Conservation (phyloP, 1,140 invertebrate species). For the Caenorhabditis brenneri region DNA sequence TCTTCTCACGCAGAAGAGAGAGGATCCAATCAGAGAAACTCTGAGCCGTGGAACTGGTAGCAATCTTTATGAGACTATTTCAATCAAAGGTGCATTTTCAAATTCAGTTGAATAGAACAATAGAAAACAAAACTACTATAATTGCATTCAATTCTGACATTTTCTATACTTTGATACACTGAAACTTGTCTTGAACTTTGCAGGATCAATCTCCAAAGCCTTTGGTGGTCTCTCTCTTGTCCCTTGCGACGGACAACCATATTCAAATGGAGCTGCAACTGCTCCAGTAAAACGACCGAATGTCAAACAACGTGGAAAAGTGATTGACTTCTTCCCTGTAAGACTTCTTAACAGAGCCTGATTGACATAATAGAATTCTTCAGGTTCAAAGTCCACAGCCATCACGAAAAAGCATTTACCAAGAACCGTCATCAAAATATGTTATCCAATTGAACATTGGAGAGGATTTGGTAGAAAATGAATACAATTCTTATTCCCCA, state of each 20-base stretch:
- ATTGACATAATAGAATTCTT: neutral
- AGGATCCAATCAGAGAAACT: constrained; percentile 49
- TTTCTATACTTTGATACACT: too few species aligned
- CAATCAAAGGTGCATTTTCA: constrained; percentile 30
- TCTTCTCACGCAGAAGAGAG: constrained; percentile 43
- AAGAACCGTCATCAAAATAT: constrained; percentile 3
- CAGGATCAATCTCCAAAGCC: constrained; percentile 2
- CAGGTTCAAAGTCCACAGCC: neutral
- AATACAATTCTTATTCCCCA: constrained; percentile 24
- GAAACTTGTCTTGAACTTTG: too few species aligned
- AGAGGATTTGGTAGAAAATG: neutral
- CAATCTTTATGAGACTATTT: constrained; percentile 51
- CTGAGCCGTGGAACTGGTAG: constrained; percentile 46
- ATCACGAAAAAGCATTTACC: neutral
- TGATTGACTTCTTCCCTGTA: constrained; percentile 47
- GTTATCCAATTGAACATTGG: constrained; percentile 28
- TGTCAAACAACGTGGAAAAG: constrained; percentile 45
- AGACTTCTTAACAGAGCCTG: neutral
- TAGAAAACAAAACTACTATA: too few species aligned
- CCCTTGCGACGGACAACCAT: constrained; percentile 1
- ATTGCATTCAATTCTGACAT: too few species aligned
- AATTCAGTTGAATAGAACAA: too few species aligned
- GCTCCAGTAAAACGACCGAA: constrained; percentile 34
- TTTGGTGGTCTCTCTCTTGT: constrained; percentile 23
- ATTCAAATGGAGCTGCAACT: constrained; percentile 1